Base-by-base conservation (phyloP, 2,113 vertebrate genomes). In the Megaceryle torquata region DNA sequence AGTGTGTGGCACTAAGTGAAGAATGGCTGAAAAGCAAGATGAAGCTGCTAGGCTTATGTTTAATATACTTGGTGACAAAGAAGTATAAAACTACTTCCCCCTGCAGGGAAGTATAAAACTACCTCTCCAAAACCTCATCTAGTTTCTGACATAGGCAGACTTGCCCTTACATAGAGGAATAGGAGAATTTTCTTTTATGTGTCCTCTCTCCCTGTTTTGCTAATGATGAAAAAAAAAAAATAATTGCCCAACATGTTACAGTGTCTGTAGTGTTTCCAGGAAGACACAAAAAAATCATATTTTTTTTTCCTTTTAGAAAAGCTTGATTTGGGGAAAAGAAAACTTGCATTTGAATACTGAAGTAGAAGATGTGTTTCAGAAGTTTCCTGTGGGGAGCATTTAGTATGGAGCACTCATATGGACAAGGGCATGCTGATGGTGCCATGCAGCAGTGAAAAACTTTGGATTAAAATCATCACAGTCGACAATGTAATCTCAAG, bases 1-100 rank as follows among this genome's bases (percentile, higher is more conserved):
- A 82, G 92, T 95, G 63, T 92, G 93, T 75, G 86, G 81, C 88
- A 71, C 33, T 35, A 50, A 93, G 61, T 61, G 50, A 84, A 86
- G 72, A 76, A 89, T 11, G 12, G 88, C 81, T 87, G 86, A 76
- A 96, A 91, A 91, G 54, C 37, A 65, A 86, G 74, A 89, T 50
- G 44, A 95, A 94, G 46, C 65, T 89, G 37, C 69, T 80, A 77
- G 87, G 77, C 41, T 94, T 67, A 41, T 46, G 37, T 81, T 92
- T 92, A 87, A 86, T 48, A 44, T 29, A 81, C 70, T 86, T 85
- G 59, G 22, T 72, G 25, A 41, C 75, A 95, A 86, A 91, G 28
- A 22, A 41, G 57, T 60, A 79, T 71, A 86, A 91, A 83, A 78
- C 31, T 85, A 37, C 86, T 81, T 88, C 29, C 43, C 10, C 33